These are phyloP conservation scores for Cloeon dipterum DNA, from an alignment of 2,888 invertebrate species.

Conservation along the genomic window DNA sequence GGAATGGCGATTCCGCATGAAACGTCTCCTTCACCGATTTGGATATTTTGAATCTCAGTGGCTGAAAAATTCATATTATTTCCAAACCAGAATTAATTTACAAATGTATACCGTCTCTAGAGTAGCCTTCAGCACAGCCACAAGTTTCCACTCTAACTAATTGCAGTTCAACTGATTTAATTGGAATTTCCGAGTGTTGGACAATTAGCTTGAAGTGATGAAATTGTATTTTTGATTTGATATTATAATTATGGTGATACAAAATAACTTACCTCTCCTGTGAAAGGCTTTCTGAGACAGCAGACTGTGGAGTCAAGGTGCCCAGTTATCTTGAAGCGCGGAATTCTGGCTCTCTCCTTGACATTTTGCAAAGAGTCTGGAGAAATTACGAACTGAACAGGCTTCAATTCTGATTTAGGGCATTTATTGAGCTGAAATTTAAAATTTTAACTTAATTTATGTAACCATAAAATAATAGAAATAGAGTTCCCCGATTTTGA, in stretches of 20 bases:
- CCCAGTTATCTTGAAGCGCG: conserved; percentile 63
- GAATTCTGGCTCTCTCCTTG: conserved; percentile 38
- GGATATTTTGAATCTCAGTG: conserved; percentile 95
- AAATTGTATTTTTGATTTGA: too few relatives aligned
- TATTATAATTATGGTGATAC: not conserved
- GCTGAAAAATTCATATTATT: conserved; percentile 20
- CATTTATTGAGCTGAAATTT: conserved; percentile 10
- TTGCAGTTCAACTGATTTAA: conserved; percentile 86
- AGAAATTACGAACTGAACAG: conserved; percentile 59
- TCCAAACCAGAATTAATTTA: not conserved
- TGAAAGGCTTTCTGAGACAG: conserved; percentile 64
- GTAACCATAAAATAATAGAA: too few relatives aligned
- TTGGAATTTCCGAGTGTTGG: conserved; percentile 55
- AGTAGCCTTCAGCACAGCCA: conserved; percentile 77
- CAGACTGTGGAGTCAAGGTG: conserved; percentile 63
- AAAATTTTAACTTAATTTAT: too few relatives aligned
- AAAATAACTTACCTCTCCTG: conserved; percentile 41
- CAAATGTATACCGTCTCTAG: conserved; percentile 49
- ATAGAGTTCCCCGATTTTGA: too few relatives aligned
- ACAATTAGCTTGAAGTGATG: conserved; percentile 43
- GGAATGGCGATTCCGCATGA: conserved; percentile 60
- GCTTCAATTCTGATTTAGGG: conserved; percentile 26
- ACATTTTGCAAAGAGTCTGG: conserved; percentile 58
- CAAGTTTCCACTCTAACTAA: conserved; percentile 88
- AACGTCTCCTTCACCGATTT: conserved; percentile 85